Conservation (phyloP, 1,140 invertebrate species). For the Ditylenchus dipsaci region DNA sequence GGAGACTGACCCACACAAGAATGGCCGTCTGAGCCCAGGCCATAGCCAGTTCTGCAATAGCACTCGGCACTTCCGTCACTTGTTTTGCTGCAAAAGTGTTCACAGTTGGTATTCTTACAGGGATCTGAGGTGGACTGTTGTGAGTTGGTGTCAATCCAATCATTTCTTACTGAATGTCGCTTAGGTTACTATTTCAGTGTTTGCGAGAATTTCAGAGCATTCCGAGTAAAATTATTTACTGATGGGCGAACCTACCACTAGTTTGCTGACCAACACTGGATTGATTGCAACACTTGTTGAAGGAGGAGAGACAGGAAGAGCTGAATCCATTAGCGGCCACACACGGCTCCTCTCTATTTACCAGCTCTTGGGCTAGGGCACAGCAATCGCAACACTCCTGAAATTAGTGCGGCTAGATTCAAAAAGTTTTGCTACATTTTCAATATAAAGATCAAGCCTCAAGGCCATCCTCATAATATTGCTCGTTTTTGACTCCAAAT, state of each 20-base stretch:
- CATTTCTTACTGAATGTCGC: too few relatives aligned
- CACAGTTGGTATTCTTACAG: constrained; percentile 41
- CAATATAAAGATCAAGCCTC: neutral
- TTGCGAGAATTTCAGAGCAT: constrained; percentile 3
- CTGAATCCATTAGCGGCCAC: constrained; percentile 51
- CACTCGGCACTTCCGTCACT: constrained; percentile 49
- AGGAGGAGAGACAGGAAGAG: constrained; percentile 48
- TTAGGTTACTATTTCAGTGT: neutral
- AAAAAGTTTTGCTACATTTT: neutral
- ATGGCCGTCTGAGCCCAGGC: constrained; percentile 48
- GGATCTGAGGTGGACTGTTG: neutral
- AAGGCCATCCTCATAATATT: neutral
- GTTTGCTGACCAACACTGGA: neutral
- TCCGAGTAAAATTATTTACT: neutral
- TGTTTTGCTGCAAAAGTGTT: constrained; percentile 51
- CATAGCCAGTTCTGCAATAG: constrained; percentile 48
- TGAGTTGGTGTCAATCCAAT: too few relatives aligned
- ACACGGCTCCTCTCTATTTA: constrained; percentile 40
- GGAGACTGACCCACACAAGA: constrained; percentile 43
- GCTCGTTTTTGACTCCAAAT: neutral
- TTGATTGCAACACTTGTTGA: constrained; percentile 51
- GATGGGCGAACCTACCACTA: neutral
- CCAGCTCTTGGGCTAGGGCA: constrained; percentile 51
- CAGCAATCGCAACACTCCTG: constrained; percentile 58
- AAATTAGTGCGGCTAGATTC: neutral